Conservation (phyloP, 2,888 invertebrate species). For the Pyrochroa serraticornis region DNA sequence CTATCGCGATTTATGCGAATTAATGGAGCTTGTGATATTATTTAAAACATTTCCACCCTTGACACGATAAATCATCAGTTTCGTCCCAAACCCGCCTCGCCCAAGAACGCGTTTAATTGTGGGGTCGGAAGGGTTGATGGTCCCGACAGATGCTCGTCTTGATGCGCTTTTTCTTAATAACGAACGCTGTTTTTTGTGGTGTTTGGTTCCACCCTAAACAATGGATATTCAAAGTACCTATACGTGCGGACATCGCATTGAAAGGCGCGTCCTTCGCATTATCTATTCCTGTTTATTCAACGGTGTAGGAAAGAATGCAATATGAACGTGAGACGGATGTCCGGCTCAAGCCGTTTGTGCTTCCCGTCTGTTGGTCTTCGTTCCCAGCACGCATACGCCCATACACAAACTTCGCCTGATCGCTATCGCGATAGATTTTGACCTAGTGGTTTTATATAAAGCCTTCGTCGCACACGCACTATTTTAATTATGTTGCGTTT, state of each 20-base stretch:
- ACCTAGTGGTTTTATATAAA: constrained; percentile 44
- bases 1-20: constrained; percentile 54
- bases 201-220: not conserved
- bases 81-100: too few species aligned
- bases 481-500: constrained; percentile 42
- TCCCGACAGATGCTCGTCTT: not conserved
- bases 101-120: too few species aligned
- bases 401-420: constrained; percentile 30
- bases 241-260: constrained; percentile 1
- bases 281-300: constrained; percentile 36
- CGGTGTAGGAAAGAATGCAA: constrained; percentile 26
- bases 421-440: constrained; percentile 44
- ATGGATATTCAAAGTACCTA: constrained; percentile 21
- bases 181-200: not conserved
- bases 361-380: constrained; percentile 45
- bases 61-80: too few species aligned
- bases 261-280: constrained; percentile 18
- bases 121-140: not conserved
- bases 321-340: constrained; percentile 41
- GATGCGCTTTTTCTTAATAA: not conserved
- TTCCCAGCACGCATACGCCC: constrained; percentile 29
- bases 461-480: constrained; percentile 44
- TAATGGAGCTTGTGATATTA: constrained; percentile 58
- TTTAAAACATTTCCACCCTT: constrained; percentile 44
- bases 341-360: constrained; percentile 47